phyloP scores from a whole-genome alignment of 2,797 vertebrate genomes.

The Lemur catta region DNA sequence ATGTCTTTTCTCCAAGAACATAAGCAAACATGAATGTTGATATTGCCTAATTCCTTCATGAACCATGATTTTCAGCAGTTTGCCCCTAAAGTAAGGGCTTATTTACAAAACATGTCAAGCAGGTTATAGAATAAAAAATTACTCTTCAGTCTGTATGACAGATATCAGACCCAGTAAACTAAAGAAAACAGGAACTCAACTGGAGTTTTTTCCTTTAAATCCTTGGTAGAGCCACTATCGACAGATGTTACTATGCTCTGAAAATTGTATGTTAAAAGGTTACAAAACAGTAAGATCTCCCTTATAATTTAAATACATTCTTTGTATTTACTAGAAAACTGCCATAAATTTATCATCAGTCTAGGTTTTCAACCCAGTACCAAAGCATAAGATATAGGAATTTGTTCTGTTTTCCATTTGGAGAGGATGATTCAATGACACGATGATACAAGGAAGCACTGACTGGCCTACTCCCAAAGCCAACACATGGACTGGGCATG shows the following conservation, averaged over 20 bases:
- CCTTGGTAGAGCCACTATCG: too few species aligned
- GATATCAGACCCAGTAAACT: background rate
- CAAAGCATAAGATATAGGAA: background rate
- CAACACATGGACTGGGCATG: background rate
- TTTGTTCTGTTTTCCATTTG: slow-evolving; percentile 39
- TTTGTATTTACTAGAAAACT: slow-evolving; percentile 51
- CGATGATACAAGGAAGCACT: slow-evolving; percentile 59
- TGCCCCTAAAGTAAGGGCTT: background rate
- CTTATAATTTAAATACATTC: background rate
- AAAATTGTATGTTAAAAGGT: background rate
- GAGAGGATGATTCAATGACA: slow-evolving; percentile 48
- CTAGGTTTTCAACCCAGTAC: background rate
- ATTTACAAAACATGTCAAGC: background rate
- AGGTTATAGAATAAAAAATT: background rate
- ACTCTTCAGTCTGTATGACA: background rate
- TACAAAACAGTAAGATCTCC: background rate
- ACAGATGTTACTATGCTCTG: background rate
- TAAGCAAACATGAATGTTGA: background rate
- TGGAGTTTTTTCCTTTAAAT: background rate
- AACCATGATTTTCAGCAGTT: background rate
- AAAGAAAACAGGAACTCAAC: background rate
- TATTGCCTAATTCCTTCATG: background rate
- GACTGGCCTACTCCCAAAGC: slow-evolving; percentile 27
- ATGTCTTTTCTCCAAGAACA: background rate
- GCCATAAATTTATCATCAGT: slow-evolving; percentile 30